Base-by-base conservation (phyloP, 2,888 invertebrate genomes). In the Thymelicus lineola region DNA sequence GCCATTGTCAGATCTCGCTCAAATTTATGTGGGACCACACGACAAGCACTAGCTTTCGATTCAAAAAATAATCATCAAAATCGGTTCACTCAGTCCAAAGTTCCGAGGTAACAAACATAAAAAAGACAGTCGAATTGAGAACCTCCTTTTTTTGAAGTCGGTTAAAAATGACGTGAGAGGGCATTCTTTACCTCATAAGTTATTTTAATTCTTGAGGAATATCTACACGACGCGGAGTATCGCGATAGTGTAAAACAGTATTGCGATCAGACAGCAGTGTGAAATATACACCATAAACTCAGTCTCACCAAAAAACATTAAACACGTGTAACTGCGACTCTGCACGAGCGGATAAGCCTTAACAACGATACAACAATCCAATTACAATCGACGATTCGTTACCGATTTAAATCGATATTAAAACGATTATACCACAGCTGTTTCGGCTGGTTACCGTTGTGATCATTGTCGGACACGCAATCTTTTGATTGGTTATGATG, bases 351-450 rank as follows among this genome's bases (percentile, higher is more conserved):
- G 38, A 58, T 58, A 38, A 58, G 58, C 38, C 38, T 58, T 38
- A 58, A 66, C 66, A 57, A 15, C 57, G 38, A 53, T 61, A 15
- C 60, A 67, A 61, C 53, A 61, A 67, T 53, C 45, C 67, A 61
- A 67, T 67, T 53, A 61, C 60, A 67, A 60, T 53, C 20, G 20
- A 15, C 60, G 67, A 67, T 67, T 53, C 67, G 67, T 67, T 60
- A 67, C 60, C 60, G 48, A 60, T 67, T 67, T 28, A 48, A 61
- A 67, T 53, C 59, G 67, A 67, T 50, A 67, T 61, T 53, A 66
- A 66, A 66, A 66, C 59, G 20, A 59, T 66, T 66, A 66, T 50
- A 58, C 10, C 17, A 7, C 58, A 60, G 35, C 10, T n/a, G 57
- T 46, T 36, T 17, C 36, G 50, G n/a, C 17, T 20, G 64, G 45